A percentile compares a stretch with the other conserved stretches of the same genome.
Evolutionary conservation across 2,888 invertebrate genomes (phyloP).

Genomic region (Diarsia brunnea): DNA sequence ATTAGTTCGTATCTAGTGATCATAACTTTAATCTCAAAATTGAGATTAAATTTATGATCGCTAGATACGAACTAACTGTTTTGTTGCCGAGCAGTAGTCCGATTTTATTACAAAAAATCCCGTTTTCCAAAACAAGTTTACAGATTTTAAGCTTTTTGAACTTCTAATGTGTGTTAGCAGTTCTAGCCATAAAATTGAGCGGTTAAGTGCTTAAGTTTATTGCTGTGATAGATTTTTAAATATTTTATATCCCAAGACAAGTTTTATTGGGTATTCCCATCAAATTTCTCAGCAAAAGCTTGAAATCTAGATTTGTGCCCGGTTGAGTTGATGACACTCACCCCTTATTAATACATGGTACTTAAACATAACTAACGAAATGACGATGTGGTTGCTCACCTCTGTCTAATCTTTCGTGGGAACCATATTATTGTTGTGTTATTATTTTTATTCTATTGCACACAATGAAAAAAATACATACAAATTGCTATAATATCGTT

Average conservation of each 20-base stretch:
- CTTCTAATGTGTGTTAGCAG: slow-evolving; percentile 11
- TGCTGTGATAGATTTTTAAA: not conserved
- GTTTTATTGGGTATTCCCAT: not conserved
- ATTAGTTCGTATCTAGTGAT: slow-evolving; percentile 42
- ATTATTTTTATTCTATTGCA: too few species aligned
- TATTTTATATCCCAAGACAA: not conserved
- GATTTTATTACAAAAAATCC: slow-evolving; percentile 41
- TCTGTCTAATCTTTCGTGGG: not conserved
- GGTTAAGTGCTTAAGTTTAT: not conserved
- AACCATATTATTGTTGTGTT: not conserved
- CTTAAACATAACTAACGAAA: not conserved
- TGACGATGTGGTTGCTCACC: not conserved
- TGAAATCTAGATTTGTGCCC: not conserved
- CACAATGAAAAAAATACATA: too few species aligned
- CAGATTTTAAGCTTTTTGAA: slow-evolving; percentile 30
- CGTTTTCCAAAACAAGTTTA: slow-evolving; percentile 44
- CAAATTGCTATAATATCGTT: too few species aligned
- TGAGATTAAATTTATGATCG: too few species aligned
- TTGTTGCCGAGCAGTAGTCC: not conserved
- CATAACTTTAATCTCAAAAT: slow-evolving; percentile 30
- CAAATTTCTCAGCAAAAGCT: not conserved
- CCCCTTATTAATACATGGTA: not conserved
- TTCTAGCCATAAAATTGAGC: slow-evolving; percentile 2
- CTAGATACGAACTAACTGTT: not conserved
- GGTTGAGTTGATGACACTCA: not conserved